Percentiles rank a stretch among this genome's conserved stretches.
phyloP scores from a whole-genome alignment of 1,140 invertebrate genomes.

The Heliconius nattereri region DNA sequence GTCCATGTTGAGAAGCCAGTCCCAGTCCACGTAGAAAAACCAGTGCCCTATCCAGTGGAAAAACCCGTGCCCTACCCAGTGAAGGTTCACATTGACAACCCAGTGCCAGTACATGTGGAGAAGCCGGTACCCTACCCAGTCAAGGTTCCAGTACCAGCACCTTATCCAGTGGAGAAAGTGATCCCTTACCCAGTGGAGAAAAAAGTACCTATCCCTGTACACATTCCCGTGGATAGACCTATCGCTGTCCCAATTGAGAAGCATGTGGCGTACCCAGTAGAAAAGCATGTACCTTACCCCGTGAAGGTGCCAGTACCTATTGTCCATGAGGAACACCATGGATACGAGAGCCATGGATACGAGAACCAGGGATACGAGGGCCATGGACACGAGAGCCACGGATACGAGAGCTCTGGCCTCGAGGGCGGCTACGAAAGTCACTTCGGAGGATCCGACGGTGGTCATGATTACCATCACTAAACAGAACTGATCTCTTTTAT shows the following conservation, averaged over 20 bases:
- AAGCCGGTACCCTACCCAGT: constrained; percentile 82
- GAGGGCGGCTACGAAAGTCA: constrained; percentile 33
- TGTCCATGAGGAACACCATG: constrained; percentile 57
- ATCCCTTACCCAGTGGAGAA: constrained; percentile 83
- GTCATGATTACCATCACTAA: constrained; percentile 66
- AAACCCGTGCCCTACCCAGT: constrained; percentile 84
- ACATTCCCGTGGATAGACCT: constrained; percentile 83
- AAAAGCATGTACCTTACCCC: constrained; percentile 83
- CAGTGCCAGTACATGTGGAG: constrained; percentile 83
- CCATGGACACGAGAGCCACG: constrained; percentile 43
- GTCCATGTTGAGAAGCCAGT: constrained; percentile 84
- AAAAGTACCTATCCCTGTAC: constrained; percentile 83
- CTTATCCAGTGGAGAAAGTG: constrained; percentile 82
- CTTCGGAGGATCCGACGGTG: constrained; percentile 53
- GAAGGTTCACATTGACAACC: constrained; percentile 83
- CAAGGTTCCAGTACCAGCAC: constrained; percentile 83
- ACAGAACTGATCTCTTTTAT: constrained; percentile 76
- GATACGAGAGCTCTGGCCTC: constrained; percentile 17
- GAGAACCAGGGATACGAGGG: constrained; percentile 21
- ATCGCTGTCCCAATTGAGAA: constrained; percentile 84
- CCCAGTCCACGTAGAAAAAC: constrained; percentile 82
- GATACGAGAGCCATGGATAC: constrained; percentile 41
- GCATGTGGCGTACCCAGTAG: constrained; percentile 83
- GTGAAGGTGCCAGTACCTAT: constrained; percentile 82
- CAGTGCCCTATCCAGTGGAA: constrained; percentile 84